phyloP scores from a whole-genome alignment of 2,113 vertebrate species.

The Tautogolabrus adspersus region DNA sequence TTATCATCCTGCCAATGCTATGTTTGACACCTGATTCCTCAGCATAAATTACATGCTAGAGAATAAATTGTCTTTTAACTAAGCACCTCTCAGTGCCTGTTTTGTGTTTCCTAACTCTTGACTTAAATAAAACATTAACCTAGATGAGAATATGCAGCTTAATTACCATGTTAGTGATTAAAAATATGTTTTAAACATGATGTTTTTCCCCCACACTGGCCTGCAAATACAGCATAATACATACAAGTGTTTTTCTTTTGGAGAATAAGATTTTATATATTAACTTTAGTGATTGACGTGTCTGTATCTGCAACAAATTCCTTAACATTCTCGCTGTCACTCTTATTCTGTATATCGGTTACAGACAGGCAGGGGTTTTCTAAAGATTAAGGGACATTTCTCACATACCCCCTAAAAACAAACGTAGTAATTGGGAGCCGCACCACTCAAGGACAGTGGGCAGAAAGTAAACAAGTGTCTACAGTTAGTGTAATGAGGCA shows the following conservation, averaged over 20 bases:
- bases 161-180: slow-evolving; percentile 61
- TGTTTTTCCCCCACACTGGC: slow-evolving; percentile 32
- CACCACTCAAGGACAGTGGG: slow-evolving; percentile 68
- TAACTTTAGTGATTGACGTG: slow-evolving; percentile 51
- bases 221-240: slow-evolving; percentile 40
- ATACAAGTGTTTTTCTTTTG: slow-evolving; percentile 34
- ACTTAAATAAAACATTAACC: slow-evolving; percentile 24
- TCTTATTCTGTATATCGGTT: slow-evolving; percentile 26
- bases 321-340: slow-evolving; percentile 59
- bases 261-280: slow-evolving; percentile 27
- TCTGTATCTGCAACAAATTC: slow-evolving; percentile 56
- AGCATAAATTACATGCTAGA: slow-evolving; percentile 14
- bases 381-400: slow-evolving; percentile 67
- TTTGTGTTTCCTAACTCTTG: neutral
- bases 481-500: slow-evolving; percentile 65
- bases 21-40: slow-evolving; percentile 49
- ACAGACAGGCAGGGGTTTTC: slow-evolving; percentile 52
- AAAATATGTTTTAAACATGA: slow-evolving; percentile 52
- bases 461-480: slow-evolving; percentile 54
- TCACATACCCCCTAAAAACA: slow-evolving; percentile 54
- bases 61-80: slow-evolving; percentile 13
- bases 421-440: slow-evolving; percentile 69
- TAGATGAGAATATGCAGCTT: slow-evolving; percentile 44
- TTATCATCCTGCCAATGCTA: slow-evolving; percentile 47
- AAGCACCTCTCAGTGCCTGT: slow-evolving; percentile 5